Evolutionary conservation across 2,888 invertebrate genomes (phyloP), one percentile per base, ranked within the genome.

Genomic region (Frankliniella fusca): DNA sequence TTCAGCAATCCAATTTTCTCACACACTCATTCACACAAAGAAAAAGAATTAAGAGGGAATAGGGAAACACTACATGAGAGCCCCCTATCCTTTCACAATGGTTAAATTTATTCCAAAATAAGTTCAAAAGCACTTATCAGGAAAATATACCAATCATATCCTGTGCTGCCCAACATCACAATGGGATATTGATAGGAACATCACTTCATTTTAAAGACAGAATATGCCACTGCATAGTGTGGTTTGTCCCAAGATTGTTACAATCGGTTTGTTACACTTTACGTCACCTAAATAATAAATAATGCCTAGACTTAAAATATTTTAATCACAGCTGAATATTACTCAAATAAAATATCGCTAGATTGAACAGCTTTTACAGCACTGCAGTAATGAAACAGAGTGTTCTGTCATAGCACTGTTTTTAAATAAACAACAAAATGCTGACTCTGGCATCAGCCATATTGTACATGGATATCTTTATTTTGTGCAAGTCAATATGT

Each of bases 301-400:
- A 76, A 76, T 76, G 70, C 27, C 70, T 76, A 76, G 70, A 76
- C 70, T 76, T 76, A 76, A 76, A 76, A 76, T 76, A 76, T 76
- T 76, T 76, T 76, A 76, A 76, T 76, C 70, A 76, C 70, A 76
- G 70, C 70, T 23, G 70, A 23, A 76, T 76, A 76, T 76, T 76
- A 23, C 70, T 76, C 23, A 76, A 27, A 76, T 76, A 76, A 76
- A 27, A 76, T 27, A 27, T 27, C 27, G 70, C 70, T 27, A 76
- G 70, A 76, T 27, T 27, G 27, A 27, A 76, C 70, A 76, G 70
- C 70, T 27, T 76, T 38, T 38, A 76, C 12, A 27, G 70, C 27
- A 27, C 70, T 27, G 27, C 70, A 76, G 8, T 27, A 76, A 76
- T 27, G 27, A 76, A 27, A 76, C 38, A 2, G 38, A 27, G 70